Percentiles rank a stretch among this genome's conserved stretches.
phyloP scores from a whole-genome alignment of 2,888 invertebrate genomes.

The Phyllotreta cruciferae region DNA sequence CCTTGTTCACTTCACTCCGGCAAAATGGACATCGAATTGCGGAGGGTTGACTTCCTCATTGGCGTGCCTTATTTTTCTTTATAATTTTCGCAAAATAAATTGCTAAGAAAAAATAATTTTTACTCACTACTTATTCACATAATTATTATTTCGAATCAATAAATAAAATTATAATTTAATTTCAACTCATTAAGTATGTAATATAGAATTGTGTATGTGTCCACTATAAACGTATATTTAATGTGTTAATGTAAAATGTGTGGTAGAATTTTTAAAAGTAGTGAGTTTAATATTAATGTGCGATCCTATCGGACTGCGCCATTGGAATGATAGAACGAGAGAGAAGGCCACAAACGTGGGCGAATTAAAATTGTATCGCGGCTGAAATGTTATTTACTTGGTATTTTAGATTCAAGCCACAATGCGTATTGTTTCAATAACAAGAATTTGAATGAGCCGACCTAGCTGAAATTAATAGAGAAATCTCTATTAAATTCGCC shows the following conservation, averaged over 20 bases:
- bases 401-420: constrained; percentile 53
- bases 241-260: too few species aligned
- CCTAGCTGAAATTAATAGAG: constrained; percentile 55
- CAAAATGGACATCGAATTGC: constrained; percentile 40
- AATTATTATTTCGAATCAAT: too few species aligned
- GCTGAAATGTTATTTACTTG: constrained; percentile 51
- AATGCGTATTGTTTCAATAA: constrained; percentile 54
- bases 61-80: constrained; percentile 9
- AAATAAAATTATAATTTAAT: too few species aligned
- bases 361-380: constrained; percentile 35
- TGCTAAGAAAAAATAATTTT: too few species aligned
- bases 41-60: constrained; percentile 28
- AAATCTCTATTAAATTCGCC: constrained; percentile 55
- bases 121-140: too few species aligned
- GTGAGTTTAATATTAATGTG: background rate
- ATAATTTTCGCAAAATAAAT: too few species aligned
- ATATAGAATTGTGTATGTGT: too few species aligned
- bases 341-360: constrained; percentile 25
- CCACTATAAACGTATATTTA: too few species aligned
- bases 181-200: too few species aligned
- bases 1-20: constrained; percentile 41
- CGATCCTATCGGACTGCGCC: constrained; percentile 16
- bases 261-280: too few species aligned
- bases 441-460: constrained; percentile 53
- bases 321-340: constrained; percentile 20